A percentile compares a stretch with the other conserved stretches of the same genome.
Conservation (phyloP, 2,888 invertebrate species). For the Yponomeuta sedellus region DNA sequence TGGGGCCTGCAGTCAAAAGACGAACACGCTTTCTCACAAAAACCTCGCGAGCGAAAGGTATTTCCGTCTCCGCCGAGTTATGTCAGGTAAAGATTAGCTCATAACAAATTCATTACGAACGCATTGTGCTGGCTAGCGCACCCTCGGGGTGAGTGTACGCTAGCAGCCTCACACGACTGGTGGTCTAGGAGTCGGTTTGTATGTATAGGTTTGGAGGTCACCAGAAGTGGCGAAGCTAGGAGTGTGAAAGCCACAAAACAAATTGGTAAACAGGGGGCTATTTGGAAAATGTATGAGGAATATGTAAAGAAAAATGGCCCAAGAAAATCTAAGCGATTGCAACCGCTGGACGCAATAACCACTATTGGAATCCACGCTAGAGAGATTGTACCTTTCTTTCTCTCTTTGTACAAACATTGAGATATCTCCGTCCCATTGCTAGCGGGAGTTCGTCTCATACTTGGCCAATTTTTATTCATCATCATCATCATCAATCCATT, state of each 20-base stretch:
- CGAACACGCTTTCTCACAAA: neutral
- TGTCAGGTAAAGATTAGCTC: constrained; percentile 36
- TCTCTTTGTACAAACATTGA: no score
- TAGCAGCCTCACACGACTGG: neutral
- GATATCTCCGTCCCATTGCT: no score
- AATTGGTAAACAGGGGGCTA: neutral
- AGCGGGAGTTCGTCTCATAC: no score
- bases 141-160: neutral
- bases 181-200: neutral
- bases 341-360: no score
- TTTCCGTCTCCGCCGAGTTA: neutral
- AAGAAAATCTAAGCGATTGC: no score
- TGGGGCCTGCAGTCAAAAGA: no score
- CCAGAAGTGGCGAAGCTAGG: neutral
- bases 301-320: no score
- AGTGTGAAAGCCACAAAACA: neutral
- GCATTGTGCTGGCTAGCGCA: neutral
- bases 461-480: no score
- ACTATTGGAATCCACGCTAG: no score
- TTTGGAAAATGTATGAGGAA: neutral
- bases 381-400: no score
- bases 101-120: constrained; percentile 56
- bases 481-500: no score
- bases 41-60: neutral
- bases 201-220: neutral